phyloP scores from a whole-genome alignment of 2,113 vertebrate species.

The Sciurus niger region DNA sequence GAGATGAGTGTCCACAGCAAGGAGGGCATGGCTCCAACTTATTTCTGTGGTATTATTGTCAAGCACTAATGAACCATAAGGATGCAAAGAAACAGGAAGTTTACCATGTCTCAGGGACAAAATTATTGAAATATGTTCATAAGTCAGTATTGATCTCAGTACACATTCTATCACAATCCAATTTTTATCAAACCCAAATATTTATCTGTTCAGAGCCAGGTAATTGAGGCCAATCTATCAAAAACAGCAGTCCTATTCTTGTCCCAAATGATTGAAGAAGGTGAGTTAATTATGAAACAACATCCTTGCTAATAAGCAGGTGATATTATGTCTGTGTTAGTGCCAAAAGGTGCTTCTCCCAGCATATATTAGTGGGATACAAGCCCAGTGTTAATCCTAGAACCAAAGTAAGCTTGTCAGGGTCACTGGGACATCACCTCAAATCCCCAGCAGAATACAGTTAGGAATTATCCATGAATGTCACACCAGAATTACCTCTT shows the following conservation, averaged over 20 bases:
- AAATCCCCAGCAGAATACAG: not conserved
- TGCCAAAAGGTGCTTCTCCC: not conserved
- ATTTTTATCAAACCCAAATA: not conserved
- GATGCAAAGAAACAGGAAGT: conserved; percentile 14
- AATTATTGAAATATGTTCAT: not conserved
- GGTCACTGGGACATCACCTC: not conserved
- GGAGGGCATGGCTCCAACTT: not conserved
- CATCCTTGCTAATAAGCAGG: not conserved
- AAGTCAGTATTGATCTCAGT: not conserved
- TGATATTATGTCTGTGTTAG: not conserved
- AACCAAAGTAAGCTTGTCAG: conserved; percentile 35
- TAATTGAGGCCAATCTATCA: not conserved
- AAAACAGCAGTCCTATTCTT: not conserved
- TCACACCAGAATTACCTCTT: not conserved
- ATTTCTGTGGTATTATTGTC: not conserved
- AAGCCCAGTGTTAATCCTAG: not conserved
- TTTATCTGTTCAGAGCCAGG: not conserved
- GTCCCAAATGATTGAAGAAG: not conserved
- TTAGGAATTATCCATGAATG: not conserved
- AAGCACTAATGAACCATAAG: not conserved
- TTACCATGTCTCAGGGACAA: not conserved
- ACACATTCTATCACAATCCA: not conserved
- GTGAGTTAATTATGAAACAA: not conserved
- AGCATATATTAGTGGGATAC: not conserved
- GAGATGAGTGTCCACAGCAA: not conserved